phyloP scores from a whole-genome alignment of 2,888 invertebrate species.

The Synergus umbraculus region DNA sequence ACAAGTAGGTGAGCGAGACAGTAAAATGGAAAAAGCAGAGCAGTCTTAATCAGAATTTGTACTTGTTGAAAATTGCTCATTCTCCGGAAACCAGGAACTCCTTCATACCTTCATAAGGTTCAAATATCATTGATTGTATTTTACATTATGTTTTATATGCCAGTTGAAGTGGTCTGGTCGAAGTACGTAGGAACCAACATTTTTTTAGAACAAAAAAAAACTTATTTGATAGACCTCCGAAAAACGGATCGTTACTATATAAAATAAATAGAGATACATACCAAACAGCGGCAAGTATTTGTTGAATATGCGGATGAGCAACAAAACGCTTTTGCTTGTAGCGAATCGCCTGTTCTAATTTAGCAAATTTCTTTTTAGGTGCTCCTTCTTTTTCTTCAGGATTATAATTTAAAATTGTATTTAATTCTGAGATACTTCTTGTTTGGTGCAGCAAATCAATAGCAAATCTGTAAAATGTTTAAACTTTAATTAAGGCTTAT shows the following conservation, averaged over 20 bases:
- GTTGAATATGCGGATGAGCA: constrained; percentile 96
- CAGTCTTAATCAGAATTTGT: constrained; percentile 86
- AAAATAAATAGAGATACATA: constrained; percentile 45
- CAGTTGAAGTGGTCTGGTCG: no score
- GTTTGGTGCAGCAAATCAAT: constrained; percentile 94
- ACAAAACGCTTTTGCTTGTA: constrained; percentile 98
- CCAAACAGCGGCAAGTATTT: constrained; percentile 94
- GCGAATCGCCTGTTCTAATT: constrained; percentile 92
- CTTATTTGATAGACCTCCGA: neutral
- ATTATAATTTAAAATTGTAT: constrained; percentile 95
- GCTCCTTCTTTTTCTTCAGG: constrained; percentile 84
- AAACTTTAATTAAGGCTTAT: neutral
- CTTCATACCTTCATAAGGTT: constrained; percentile 83
- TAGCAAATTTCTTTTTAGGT: constrained; percentile 79
- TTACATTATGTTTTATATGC: no score
- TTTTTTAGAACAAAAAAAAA: neutral
- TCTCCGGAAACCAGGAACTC: constrained; percentile 94
- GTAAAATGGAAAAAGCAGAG: constrained; percentile 91
- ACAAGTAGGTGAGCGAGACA: constrained; percentile 91
- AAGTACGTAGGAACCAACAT: no score
- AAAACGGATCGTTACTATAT: no score
- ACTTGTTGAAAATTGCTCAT: constrained; percentile 87
- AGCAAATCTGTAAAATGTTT: constrained; percentile 81
- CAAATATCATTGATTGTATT: neutral
- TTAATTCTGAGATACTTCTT: constrained; percentile 94